phyloP scores from a whole-genome alignment of 1,140 invertebrate species.

The Bombus sibiricus region DNA sequence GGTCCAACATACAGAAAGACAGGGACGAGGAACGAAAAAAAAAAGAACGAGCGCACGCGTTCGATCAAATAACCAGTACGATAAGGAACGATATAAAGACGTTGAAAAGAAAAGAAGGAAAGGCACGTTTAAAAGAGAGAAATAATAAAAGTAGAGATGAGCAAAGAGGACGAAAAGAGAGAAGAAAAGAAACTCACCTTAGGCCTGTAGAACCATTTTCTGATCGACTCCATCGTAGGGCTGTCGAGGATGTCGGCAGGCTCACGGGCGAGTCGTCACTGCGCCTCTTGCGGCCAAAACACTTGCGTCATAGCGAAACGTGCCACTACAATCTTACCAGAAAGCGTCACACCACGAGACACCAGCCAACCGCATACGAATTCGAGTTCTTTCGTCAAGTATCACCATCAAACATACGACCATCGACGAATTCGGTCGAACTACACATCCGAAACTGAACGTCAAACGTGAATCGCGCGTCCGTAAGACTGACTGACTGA shows the following conservation, averaged over 20 bases:
- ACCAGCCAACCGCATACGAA: constrained; percentile 29
- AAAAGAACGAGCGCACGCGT: constrained; percentile 57
- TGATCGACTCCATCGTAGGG: constrained; percentile 90
- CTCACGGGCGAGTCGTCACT: constrained; percentile 60
- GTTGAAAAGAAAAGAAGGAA: background rate
- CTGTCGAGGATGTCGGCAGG: constrained; percentile 56
- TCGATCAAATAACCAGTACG: constrained; percentile 43
- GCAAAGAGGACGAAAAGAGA: too few species aligned
- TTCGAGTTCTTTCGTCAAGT: constrained; percentile 4
- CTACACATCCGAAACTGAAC: constrained; percentile 44
- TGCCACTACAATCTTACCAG: constrained; percentile 29
- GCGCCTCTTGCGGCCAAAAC: constrained; percentile 45
- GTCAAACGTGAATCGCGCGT: constrained; percentile 62
- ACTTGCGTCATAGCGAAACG: constrained; percentile 68
- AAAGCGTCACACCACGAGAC: constrained; percentile 39
- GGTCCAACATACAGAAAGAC: constrained; percentile 11
- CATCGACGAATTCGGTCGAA: constrained; percentile 16
- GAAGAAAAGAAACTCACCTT: constrained; percentile 85
- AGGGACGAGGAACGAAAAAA: constrained; percentile 19
- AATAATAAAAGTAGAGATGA: background rate
- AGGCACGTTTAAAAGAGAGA: too few species aligned
- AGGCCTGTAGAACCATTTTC: constrained; percentile 96
- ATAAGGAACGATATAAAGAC: background rate
- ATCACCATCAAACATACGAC: constrained; percentile 32
- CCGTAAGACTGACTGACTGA: constrained; percentile 61